Evolutionary conservation across 2,113 vertebrate species (phyloP).

Genomic region (Pleuronectes platessa): DNA sequence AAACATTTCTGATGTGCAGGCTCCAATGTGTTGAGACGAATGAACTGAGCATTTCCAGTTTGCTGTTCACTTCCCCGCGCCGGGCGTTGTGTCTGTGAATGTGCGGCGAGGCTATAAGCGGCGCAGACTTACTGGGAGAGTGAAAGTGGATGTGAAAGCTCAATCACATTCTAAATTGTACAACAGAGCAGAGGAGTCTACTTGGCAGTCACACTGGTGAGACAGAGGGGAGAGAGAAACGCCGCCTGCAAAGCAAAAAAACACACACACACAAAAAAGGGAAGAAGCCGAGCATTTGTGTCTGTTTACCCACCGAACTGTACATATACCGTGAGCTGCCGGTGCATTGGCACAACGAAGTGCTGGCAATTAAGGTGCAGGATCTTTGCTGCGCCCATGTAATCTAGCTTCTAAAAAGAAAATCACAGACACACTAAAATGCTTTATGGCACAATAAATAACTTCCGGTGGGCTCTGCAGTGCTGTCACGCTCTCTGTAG

Average conservation of each 20-base stretch:
- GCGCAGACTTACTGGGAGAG: constrained; percentile 66
- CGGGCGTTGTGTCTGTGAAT: constrained; percentile 45
- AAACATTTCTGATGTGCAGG: constrained; percentile 16
- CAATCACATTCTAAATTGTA: constrained; percentile 80
- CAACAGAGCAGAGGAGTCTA: constrained; percentile 74
- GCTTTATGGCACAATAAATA: constrained; percentile 51
- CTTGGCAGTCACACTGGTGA: constrained; percentile 71
- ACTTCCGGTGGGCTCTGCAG: constrained; percentile 58
- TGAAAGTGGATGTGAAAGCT: constrained; percentile 81
- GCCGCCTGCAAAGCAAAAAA: constrained; percentile 11
- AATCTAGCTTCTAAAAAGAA: constrained; percentile 46
- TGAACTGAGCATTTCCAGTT: constrained; percentile 41
- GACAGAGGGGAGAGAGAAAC: constrained; percentile 40
- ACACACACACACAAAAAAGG: neutral
- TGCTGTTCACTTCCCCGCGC: constrained; percentile 28
- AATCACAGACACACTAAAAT: constrained; percentile 43
- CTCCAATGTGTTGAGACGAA: constrained; percentile 6
- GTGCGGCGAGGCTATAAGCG: constrained; percentile 51
- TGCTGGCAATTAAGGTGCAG: constrained; percentile 65
- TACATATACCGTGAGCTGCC: constrained; percentile 55
- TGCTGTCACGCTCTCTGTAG: constrained; percentile 60
- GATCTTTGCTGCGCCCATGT: constrained; percentile 38
- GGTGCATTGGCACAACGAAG: constrained; percentile 60
- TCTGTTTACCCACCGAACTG: constrained; percentile 55
- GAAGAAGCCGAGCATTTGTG: constrained; percentile 45